Conservation (phyloP, 2,797 vertebrate species). For the Lepilemur septentrionalis region DNA sequence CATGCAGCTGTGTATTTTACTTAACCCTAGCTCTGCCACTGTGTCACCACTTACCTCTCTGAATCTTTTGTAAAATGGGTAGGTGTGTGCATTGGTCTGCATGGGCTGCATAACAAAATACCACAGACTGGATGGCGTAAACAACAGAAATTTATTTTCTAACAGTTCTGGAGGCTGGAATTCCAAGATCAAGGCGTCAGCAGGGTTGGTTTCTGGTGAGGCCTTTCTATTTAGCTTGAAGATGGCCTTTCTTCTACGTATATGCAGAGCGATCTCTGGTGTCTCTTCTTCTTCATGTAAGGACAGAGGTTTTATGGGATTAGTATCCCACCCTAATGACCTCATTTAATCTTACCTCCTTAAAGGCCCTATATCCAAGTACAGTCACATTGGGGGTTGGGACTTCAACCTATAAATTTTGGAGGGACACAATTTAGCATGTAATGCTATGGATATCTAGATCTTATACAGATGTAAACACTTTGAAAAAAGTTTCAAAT, state of each 20-base stretch:
- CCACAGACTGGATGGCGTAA: background rate
- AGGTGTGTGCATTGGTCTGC: background rate
- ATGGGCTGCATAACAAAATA: background rate
- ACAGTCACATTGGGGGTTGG: background rate
- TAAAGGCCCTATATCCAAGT: background rate
- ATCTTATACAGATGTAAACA: background rate
- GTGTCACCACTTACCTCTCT: background rate
- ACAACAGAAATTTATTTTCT: background rate
- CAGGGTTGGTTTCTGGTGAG: background rate
- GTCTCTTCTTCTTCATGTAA: background rate
- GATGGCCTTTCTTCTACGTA: background rate
- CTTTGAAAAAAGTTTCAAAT: background rate
- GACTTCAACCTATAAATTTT: background rate
- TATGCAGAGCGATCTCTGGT: background rate
- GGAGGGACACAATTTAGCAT: background rate
- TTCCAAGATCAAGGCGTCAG: background rate
- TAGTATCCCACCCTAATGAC: background rate
- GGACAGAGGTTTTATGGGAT: background rate
- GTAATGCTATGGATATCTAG: background rate
- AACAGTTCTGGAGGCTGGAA: background rate
- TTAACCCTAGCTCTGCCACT: background rate
- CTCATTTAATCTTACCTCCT: background rate
- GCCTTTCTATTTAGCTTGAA: background rate
- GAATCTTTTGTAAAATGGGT: constrained; percentile 13
- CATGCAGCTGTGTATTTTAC: background rate